These are phyloP conservation scores for Dolichallabes microphthalmus DNA, from an alignment of 2,113 vertebrate genomes.

Conservation along the genomic window DNA sequence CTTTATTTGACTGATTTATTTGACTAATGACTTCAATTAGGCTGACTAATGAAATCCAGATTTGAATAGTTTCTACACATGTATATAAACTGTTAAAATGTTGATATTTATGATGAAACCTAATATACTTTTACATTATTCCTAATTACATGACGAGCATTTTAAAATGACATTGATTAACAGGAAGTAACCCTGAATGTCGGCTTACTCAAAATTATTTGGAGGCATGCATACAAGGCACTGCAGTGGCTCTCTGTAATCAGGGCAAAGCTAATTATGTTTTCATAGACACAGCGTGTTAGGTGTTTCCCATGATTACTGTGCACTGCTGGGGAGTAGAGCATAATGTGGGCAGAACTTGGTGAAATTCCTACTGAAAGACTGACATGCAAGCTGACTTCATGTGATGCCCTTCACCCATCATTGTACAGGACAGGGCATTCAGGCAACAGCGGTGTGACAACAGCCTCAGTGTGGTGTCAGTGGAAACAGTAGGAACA, in stretches of 20 bases:
- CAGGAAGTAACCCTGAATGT: slow-evolving; percentile 29
- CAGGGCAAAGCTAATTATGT: slow-evolving; percentile 50
- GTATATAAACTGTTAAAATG: neutral
- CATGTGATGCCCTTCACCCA: slow-evolving; percentile 49
- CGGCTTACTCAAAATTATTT: slow-evolving; percentile 40
- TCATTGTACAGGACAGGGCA: slow-evolving; percentile 42
- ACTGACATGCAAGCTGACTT: slow-evolving; percentile 35
- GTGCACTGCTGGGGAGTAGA: slow-evolving; percentile 26
- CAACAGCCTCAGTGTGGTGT: slow-evolving; percentile 26
- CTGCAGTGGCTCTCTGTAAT: slow-evolving; percentile 36
- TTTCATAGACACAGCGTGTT: slow-evolving; percentile 48
- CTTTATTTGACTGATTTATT: neutral
- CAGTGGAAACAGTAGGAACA: slow-evolving; percentile 18
- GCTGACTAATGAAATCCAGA: neutral
- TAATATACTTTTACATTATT: neutral
- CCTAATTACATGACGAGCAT: neutral
- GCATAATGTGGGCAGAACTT: slow-evolving; percentile 15
- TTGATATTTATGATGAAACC: neutral
- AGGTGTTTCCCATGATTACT: slow-evolving; percentile 37
- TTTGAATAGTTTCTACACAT: neutral
- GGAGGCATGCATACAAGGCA: slow-evolving; percentile 23
- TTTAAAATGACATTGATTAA: slow-evolving; percentile 2
- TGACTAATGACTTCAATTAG: no score
- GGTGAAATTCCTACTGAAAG: slow-evolving; percentile 27
- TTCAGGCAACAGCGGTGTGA: neutral